Conservation (phyloP, 2,888 invertebrate genomes). For the Leuctra nigra region DNA sequence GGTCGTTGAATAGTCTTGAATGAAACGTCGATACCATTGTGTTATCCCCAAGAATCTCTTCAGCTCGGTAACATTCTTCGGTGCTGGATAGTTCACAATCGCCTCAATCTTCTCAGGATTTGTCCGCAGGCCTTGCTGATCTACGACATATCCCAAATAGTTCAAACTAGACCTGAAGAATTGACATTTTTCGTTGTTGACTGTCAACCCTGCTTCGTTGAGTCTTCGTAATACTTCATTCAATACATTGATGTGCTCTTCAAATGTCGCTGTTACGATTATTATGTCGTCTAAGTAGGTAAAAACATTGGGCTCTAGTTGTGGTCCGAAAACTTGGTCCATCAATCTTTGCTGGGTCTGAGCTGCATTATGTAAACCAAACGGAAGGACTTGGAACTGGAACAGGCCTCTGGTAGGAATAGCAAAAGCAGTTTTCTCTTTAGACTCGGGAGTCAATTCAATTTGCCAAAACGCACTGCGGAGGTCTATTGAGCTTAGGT, state of each 20-base stretch:
- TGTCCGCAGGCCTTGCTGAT: constrained; percentile 11
- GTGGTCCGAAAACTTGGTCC: constrained; percentile 32
- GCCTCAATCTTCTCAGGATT: constrained; percentile 22
- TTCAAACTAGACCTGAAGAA: constrained; percentile 9
- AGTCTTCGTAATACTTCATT: constrained; percentile 17
- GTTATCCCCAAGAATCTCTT: constrained; percentile 7
- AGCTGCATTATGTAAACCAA: constrained; percentile 33
- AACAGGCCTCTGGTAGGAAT: constrained; percentile 32
- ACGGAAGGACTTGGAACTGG: constrained; percentile 45
- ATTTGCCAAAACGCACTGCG: constrained; percentile 34
- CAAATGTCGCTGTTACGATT: constrained; percentile 19
- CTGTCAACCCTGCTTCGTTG: not conserved
- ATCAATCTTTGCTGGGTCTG: constrained; percentile 34
- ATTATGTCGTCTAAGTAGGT: constrained; percentile 33
- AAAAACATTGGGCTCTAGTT: constrained; percentile 30
- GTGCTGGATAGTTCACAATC: constrained; percentile 5
- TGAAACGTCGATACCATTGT: constrained; percentile 19
- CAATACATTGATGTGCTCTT: constrained; percentile 22
- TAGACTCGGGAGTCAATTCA: constrained; percentile 27
- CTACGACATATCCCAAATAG: constrained; percentile 23
- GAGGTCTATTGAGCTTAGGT: constrained; percentile 34
- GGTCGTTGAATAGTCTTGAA: not conserved
- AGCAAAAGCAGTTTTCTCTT: constrained; percentile 34
- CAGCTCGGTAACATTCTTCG: not conserved
- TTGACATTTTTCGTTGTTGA: constrained; percentile 10